Conservation (phyloP, 2,113 vertebrate genomes). For the Pipra filicauda region DNA sequence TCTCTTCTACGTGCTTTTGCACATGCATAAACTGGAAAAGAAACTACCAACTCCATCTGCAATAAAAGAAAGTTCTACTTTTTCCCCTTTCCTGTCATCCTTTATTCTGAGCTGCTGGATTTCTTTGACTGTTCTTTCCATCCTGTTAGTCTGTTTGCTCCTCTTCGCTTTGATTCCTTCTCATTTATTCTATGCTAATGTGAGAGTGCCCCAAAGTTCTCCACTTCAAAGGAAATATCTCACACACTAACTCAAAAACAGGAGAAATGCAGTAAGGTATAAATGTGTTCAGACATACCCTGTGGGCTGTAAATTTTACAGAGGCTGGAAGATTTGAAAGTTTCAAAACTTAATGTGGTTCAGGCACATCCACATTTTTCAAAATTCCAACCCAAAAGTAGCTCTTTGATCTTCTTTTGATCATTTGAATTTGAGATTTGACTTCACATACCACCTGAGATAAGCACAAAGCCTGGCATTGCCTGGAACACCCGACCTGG, state of each 20-base stretch:
- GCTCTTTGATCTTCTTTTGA: conserved; percentile 51
- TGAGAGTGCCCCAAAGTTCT: neutral
- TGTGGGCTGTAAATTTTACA: conserved; percentile 15
- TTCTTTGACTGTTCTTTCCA: neutral
- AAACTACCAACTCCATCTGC: neutral
- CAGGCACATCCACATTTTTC: neutral
- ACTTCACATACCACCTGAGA: neutral
- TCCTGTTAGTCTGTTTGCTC: neutral
- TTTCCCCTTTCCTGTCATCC: neutral
- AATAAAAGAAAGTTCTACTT: neutral
- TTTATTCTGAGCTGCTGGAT: neutral
- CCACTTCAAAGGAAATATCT: neutral
- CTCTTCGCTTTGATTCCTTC: conserved; percentile 5
- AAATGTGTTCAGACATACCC: neutral
- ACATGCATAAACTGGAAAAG: neutral
- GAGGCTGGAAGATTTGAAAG: neutral
- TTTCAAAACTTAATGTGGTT: neutral
- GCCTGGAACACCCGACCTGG: neutral
- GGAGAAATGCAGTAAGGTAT: neutral
- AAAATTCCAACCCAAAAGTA: neutral
- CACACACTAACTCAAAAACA: neutral
- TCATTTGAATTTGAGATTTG: neutral
- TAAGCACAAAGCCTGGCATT: neutral
- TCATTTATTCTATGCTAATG: conserved; percentile 22
- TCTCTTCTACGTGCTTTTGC: neutral